phyloP scores from a whole-genome alignment of 2,113 vertebrate species.

The Hippoglossus stenolepis region DNA sequence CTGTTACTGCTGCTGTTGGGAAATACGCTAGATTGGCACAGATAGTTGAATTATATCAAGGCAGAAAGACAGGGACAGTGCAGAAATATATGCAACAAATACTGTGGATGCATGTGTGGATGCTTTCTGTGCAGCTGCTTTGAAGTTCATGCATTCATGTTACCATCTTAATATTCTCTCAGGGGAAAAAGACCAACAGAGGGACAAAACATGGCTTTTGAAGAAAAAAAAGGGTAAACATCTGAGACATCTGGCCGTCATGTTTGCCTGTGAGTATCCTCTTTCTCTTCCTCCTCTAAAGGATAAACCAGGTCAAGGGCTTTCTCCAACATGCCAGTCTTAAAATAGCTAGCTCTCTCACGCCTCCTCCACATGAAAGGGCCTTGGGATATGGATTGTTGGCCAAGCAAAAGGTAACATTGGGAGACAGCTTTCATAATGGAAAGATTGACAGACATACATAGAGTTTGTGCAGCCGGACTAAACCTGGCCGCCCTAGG shows the following conservation, averaged over 20 bases:
- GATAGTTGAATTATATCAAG: background rate
- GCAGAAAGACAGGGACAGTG: background rate
- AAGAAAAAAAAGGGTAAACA: background rate
- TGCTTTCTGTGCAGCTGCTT: conserved; percentile 9
- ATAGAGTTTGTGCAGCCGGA: conserved; percentile 37
- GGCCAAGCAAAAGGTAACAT: conserved; percentile 45
- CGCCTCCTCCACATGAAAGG: conserved; percentile 59
- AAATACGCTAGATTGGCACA: too few relatives aligned
- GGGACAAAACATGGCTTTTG: conserved; percentile 6
- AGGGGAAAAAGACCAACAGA: conserved; percentile 4
- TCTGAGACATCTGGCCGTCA: conserved; percentile 48
- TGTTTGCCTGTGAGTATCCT: conserved; percentile 52
- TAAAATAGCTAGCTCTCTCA: conserved; percentile 70
- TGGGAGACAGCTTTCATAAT: conserved; percentile 37
- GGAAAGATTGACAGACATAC: conserved; percentile 44
- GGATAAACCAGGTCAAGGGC: conserved; percentile 77
- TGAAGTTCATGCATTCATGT: background rate
- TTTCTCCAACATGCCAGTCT: conserved; percentile 69
- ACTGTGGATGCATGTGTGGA: background rate
- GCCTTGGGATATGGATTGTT: conserved; percentile 51
- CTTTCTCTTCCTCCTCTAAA: conserved; percentile 51
- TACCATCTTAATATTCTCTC: conserved; percentile 2
- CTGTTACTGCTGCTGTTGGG: too few relatives aligned
- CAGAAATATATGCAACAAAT: background rate
- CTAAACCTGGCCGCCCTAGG: conserved; percentile 46